These are phyloP conservation scores for Caenorhabditis zanzibari DNA, from an alignment of 2,888 invertebrate species.

Conservation along the genomic window DNA sequence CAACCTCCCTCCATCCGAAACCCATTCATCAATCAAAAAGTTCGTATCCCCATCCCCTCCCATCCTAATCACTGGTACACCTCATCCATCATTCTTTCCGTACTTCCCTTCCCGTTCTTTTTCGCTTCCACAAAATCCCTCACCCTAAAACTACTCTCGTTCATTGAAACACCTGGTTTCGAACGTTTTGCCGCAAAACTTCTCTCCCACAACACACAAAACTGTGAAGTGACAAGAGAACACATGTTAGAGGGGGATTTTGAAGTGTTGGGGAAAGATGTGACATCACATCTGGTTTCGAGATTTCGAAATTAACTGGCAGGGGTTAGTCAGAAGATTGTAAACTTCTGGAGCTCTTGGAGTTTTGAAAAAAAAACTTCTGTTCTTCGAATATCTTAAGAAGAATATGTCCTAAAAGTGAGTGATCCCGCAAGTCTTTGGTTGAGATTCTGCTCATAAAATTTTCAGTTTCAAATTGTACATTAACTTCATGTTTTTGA, in stretches of 20 bases:
- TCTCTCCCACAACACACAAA: neutral
- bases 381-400: no score
- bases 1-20: neutral
- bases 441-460: no score
- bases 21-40: slow-evolving; percentile 41
- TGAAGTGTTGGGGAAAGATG: slow-evolving; percentile 13
- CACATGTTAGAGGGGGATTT: slow-evolving; percentile 26
- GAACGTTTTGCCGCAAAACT: slow-evolving; percentile 30
- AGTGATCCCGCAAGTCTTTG: no score
- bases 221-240: slow-evolving; percentile 39
- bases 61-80: slow-evolving; percentile 43
- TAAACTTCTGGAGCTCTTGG: no score
- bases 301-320: slow-evolving; percentile 2
- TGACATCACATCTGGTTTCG: slow-evolving; percentile 45
- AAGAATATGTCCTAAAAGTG: no score
- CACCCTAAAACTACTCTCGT: neutral
- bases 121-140: neutral
- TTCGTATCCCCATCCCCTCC: neutral
- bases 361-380: no score
- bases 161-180: slow-evolving; percentile 46
- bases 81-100: slow-evolving; percentile 45
- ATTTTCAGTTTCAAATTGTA: no score
- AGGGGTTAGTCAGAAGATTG: no score
- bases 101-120: neutral
- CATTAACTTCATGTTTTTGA: no score